A percentile compares a stretch with the other conserved stretches of the same genome.
These are phyloP conservation scores for Zaprionus nigranus DNA, from an alignment of 1,140 invertebrate genomes.

Conservation along the genomic window DNA sequence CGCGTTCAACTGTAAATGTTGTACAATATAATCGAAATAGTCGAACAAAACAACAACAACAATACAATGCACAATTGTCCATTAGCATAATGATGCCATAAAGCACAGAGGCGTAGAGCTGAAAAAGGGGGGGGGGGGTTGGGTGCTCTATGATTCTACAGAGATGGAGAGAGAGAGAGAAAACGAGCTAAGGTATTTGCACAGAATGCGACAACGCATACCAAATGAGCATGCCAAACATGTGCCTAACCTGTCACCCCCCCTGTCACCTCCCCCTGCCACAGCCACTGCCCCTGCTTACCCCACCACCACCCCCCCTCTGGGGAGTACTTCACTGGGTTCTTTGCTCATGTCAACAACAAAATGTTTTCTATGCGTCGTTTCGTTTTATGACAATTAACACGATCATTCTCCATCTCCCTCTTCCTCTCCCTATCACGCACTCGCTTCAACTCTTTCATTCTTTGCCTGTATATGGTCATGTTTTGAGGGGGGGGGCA, in stretches of 20 bases:
- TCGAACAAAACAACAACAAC: background rate
- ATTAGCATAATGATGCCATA: slow-evolving; percentile 81
- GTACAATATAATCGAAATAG: slow-evolving; percentile 70
- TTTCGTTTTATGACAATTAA: slow-evolving; percentile 81
- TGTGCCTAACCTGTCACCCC: slow-evolving; percentile 28
- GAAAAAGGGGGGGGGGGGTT: too few relatives aligned
- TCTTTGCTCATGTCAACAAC: background rate
- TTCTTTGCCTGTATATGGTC: background rate
- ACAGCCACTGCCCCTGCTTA: too few relatives aligned
- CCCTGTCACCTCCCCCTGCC: background rate
- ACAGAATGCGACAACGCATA: slow-evolving; percentile 62
- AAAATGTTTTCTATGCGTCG: slow-evolving; percentile 56
- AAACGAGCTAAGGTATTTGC: slow-evolving; percentile 23
- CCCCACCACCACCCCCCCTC: background rate
- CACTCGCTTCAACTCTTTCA: background rate
- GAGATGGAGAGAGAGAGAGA: background rate
- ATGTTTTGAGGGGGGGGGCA: background rate
- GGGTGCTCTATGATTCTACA: background rate
- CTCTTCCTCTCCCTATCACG: background rate
- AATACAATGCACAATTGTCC: slow-evolving; percentile 71
- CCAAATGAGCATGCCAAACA: slow-evolving; percentile 57
- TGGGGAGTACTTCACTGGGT: background rate
- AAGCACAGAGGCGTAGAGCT: slow-evolving; percentile 35
- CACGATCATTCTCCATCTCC: slow-evolving; percentile 32
- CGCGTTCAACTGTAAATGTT: slow-evolving; percentile 73